Percentiles rank a stretch among this genome's conserved stretches.
phyloP scores from a whole-genome alignment of 2,113 vertebrate genomes.

The Periophthalmodon schlosseri region DNA sequence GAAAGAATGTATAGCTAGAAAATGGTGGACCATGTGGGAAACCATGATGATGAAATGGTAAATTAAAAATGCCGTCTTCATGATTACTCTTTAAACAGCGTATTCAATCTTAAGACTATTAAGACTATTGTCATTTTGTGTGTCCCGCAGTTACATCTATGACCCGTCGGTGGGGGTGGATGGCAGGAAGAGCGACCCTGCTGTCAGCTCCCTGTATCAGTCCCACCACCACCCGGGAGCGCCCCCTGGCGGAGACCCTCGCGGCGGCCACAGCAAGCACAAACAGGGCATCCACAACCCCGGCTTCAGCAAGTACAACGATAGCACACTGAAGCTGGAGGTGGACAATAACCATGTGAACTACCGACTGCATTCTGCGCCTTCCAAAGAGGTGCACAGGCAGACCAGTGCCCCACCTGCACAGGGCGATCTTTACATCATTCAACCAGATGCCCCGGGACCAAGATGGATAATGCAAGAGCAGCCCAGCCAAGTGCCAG shows the following conservation, averaged over 20 bases:
- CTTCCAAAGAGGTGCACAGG: slow-evolving; percentile 13
- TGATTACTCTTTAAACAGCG: too few species aligned
- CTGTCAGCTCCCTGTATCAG: slow-evolving; percentile 67
- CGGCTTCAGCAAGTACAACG: slow-evolving; percentile 70
- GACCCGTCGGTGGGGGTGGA: slow-evolving; percentile 72
- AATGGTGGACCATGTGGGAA: too few species aligned
- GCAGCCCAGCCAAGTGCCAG: slow-evolving; percentile 58
- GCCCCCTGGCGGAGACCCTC: background rate
- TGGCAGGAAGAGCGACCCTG: slow-evolving; percentile 59
- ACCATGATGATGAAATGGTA: too few species aligned
- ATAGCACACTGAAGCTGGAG: slow-evolving; percentile 69
- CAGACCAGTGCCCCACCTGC: slow-evolving; percentile 18
- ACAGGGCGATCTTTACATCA: slow-evolving; percentile 59
- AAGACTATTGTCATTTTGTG: background rate
- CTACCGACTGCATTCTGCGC: slow-evolving; percentile 54
- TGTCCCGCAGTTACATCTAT: slow-evolving; percentile 72
- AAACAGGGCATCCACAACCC: slow-evolving; percentile 77
- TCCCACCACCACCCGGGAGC: slow-evolving; percentile 41
- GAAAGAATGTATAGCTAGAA: too few species aligned
- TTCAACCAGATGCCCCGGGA: slow-evolving; percentile 51
- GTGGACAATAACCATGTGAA: slow-evolving; percentile 81
- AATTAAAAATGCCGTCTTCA: background rate
- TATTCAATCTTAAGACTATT: too few species aligned
- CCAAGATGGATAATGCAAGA: slow-evolving; percentile 38
- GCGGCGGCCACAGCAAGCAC: slow-evolving; percentile 42